These are phyloP conservation scores for Nettapus auritus DNA, from an alignment of 2,113 vertebrate genomes.

Conservation along the genomic window DNA sequence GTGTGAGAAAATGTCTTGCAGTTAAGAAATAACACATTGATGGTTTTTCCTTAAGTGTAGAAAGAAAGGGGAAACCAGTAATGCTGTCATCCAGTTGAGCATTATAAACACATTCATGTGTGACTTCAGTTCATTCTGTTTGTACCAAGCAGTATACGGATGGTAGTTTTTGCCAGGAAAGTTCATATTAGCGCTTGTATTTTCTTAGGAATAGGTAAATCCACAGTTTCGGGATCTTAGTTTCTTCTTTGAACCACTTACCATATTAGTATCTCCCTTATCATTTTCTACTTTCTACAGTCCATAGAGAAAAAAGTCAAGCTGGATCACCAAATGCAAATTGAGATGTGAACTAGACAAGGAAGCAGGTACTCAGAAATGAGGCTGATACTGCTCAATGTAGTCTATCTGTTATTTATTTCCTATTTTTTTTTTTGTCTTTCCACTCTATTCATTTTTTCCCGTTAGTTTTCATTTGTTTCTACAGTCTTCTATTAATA, in stretches of 20 bases:
- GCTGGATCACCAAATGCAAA: neutral
- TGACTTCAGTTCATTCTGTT: neutral
- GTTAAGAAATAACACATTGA: neutral
- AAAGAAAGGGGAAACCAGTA: neutral
- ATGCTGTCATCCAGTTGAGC: neutral
- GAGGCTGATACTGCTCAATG: neutral
- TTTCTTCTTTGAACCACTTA: neutral
- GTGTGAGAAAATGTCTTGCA: conserved; percentile 1
- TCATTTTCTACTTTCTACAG: neutral
- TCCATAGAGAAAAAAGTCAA: neutral
- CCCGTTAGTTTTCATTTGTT: conserved; percentile 7
- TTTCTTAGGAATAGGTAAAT: neutral
- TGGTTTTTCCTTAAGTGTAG: neutral
- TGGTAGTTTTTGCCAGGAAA: neutral
- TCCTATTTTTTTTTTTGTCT: neutral
- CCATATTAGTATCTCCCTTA: neutral
- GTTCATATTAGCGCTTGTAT: neutral
- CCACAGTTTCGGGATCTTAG: neutral
- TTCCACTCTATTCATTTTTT: neutral
- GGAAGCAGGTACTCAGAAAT: neutral
- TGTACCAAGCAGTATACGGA: neutral
- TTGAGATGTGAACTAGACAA: neutral
- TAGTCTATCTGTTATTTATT: conserved; percentile 14
- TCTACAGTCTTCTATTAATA: neutral
- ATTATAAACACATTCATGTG: neutral